Percentiles rank a stretch among this genome's conserved stretches.
Conservation (phyloP, 2,888 invertebrate genomes). For the Julus scandinavius region DNA sequence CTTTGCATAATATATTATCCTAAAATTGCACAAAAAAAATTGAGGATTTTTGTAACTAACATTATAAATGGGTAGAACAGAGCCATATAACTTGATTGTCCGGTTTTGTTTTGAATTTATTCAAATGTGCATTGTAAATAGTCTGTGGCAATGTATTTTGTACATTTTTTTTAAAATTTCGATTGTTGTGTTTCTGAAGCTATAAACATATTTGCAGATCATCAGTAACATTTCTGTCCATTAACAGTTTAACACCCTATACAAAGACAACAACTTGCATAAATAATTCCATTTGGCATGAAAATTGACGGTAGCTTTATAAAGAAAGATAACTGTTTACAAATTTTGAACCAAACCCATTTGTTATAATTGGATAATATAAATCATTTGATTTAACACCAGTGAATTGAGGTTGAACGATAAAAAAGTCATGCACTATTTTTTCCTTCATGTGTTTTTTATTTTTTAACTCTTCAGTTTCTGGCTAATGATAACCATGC, state of each 20-base stretch:
- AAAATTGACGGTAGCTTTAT: background rate
- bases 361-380: background rate
- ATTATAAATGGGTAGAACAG: slow-evolving; percentile 9
- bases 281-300: background rate
- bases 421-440: background rate
- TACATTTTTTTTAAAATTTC: background rate
- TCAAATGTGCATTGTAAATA: background rate
- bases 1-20: background rate
- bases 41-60: background rate
- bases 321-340: background rate
- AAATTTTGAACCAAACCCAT: background rate
- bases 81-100: background rate
- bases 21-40: background rate
- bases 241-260: background rate
- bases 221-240: background rate
- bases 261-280: background rate
- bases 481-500: background rate
- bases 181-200: background rate
- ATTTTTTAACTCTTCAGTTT: background rate
- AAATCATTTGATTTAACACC: background rate
- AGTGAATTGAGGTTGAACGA: slow-evolving; percentile 22
- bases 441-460: background rate
- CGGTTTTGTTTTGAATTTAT: slow-evolving; percentile 4
- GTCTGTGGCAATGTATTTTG: background rate
- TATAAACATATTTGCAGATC: background rate